These are phyloP conservation scores for Stenurella melanura DNA, from an alignment of 2,888 invertebrate species.

Conservation along the genomic window DNA sequence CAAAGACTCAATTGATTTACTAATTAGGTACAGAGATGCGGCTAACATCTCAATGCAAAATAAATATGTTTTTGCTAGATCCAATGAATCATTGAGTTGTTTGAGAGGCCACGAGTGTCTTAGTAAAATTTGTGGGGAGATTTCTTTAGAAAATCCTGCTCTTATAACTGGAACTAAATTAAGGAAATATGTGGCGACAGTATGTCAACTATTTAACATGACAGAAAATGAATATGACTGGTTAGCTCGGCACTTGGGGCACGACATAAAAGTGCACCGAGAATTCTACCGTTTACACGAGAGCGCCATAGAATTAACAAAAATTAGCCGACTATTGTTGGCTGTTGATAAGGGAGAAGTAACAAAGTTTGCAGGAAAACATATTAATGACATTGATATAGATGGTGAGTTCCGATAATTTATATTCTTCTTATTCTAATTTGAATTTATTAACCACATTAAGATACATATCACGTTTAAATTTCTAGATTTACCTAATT, in stretches of 20 bases:
- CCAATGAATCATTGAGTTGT: neutral
- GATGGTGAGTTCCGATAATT: conserved; percentile 23
- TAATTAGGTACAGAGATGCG: conserved; percentile 9
- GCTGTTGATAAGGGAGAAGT: conserved; percentile 42
- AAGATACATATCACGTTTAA: neutral
- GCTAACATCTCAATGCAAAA: neutral
- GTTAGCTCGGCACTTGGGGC: conserved; percentile 24
- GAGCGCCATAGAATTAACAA: conserved; percentile 53
- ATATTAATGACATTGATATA: conserved; percentile 30
- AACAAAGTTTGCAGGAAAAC: conserved; percentile 28
- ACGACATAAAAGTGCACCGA: conserved; percentile 25
- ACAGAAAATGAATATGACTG: conserved; percentile 32
- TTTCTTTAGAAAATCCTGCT: conserved; percentile 18
- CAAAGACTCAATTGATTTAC: conserved; percentile 18
- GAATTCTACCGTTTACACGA: no score
- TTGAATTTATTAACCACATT: no score
- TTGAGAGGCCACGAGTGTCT: conserved; percentile 14
- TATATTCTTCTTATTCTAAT: no score
- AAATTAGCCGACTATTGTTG: conserved; percentile 42
- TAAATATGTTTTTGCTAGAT: conserved; percentile 26
- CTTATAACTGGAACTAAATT: conserved; percentile 25
- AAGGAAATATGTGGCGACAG: conserved; percentile 24
- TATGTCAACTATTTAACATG: conserved; percentile 25
- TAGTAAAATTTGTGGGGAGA: neutral
- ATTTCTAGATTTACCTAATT: conserved; percentile 4